Percentiles rank a stretch among this genome's conserved stretches.
Conservation (phyloP, 1,140 invertebrate genomes). For the Gonatopus flavifemur region DNA sequence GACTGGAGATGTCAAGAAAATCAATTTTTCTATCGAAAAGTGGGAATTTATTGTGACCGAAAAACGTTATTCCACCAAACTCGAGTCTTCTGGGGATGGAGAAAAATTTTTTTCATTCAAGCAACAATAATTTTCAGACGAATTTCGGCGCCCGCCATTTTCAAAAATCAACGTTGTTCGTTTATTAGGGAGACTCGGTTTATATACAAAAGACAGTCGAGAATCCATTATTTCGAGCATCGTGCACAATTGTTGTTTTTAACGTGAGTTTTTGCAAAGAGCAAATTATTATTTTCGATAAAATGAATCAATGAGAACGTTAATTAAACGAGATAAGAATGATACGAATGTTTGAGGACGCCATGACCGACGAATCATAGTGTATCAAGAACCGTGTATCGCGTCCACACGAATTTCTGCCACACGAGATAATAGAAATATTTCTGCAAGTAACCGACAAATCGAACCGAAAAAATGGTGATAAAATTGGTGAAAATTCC, state of each 20-base stretch:
- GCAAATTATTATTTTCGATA: neutral
- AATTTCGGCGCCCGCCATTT: slow-evolving; percentile 37
- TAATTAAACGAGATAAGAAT: neutral
- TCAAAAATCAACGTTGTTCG: slow-evolving; percentile 16
- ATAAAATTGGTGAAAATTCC: neutral
- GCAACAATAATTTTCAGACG: slow-evolving; percentile 1
- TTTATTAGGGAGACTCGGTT: neutral
- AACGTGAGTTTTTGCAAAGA: too few relatives aligned
- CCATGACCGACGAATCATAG: slow-evolving; percentile 25
- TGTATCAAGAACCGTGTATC: slow-evolving; percentile 11
- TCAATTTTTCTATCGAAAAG: neutral
- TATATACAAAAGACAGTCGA: neutral
- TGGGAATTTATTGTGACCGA: neutral
- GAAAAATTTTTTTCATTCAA: too few relatives aligned
- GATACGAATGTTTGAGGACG: slow-evolving; percentile 8
- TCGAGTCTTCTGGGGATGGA: too few relatives aligned
- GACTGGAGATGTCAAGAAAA: neutral
- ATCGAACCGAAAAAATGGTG: neutral
- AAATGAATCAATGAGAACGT: neutral
- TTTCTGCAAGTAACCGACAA: neutral
- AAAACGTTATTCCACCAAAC: neutral
- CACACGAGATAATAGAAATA: neutral
- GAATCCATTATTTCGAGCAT: neutral
- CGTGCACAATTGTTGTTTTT: too few relatives aligned
- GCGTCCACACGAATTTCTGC: slow-evolving; percentile 6